Conservation (phyloP, 2,113 vertebrate genomes). For the Smithornis capensis region DNA sequence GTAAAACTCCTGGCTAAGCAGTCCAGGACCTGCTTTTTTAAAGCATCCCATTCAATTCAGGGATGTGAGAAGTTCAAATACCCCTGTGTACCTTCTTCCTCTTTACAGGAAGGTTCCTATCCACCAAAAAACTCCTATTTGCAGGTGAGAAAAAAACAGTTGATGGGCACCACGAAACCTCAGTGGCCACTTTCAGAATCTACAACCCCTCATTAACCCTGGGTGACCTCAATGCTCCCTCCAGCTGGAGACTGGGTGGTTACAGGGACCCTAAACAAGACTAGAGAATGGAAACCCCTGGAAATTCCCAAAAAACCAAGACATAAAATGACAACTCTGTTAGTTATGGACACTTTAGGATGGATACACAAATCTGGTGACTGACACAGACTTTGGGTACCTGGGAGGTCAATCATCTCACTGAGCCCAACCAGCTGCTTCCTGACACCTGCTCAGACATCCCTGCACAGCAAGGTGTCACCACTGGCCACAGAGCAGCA, state of each 20-base stretch:
- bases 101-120: background rate
- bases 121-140: background rate
- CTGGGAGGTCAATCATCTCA: background rate
- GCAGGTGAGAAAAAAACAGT: background rate
- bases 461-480: background rate
- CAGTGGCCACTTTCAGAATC: background rate
- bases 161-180: background rate
- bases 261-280: background rate
- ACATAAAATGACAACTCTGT: background rate
- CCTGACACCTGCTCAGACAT: background rate
- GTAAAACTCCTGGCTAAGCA: background rate
- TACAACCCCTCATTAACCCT: background rate
- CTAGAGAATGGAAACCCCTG: background rate
- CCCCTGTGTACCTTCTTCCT: background rate
- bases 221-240: background rate
- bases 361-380: accelerated
- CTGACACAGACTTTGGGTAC: background rate
- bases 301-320: background rate
- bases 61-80: background rate
- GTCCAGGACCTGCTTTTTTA: background rate
- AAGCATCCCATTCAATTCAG: background rate
- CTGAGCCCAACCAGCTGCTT: background rate
- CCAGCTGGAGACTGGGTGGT: background rate
- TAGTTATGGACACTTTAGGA: background rate
- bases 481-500: background rate